Conservation (phyloP, 23 tunicate genomes). For the Trididemnum miniatum region DNA sequence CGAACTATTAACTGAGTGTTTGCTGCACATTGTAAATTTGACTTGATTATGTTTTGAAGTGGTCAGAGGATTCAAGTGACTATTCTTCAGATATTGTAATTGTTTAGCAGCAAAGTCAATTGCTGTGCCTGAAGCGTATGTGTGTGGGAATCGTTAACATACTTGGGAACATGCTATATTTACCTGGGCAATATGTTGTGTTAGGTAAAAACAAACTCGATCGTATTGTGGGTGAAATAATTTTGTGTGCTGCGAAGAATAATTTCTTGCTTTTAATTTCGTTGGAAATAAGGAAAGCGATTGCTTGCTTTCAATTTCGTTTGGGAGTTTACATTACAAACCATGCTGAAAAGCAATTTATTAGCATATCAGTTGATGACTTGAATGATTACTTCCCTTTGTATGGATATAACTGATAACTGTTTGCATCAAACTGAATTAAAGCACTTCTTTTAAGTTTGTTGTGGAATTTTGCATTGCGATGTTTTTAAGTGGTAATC, state of each 20-base stretch:
- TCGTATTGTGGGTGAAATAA: not conserved
- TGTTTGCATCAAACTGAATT: not conserved
- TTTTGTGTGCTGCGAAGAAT: not conserved
- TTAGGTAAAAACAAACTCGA: not conserved
- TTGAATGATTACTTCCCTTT: not conserved
- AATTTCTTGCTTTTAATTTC: not conserved
- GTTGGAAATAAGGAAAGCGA: not conserved
- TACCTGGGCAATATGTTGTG: not conserved
- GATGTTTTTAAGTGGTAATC: no score
- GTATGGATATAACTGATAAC: not conserved
- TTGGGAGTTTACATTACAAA: not conserved
- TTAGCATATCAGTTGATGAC: not conserved
- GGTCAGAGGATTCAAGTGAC: not conserved
- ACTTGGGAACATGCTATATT: conserved; percentile 2
- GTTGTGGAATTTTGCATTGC: no score
- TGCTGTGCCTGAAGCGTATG: not conserved
- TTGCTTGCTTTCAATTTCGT: not conserved
- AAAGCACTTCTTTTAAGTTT: not conserved
- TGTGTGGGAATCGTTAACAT: not conserved
- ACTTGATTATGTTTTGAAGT: not conserved
- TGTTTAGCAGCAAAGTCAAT: not conserved
- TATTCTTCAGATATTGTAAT: not conserved
- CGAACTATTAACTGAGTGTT: no score
- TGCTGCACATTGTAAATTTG: not conserved
- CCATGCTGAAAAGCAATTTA: not conserved